phyloP scores from a whole-genome alignment of 2,888 invertebrate genomes.

The Alcis repandata region DNA sequence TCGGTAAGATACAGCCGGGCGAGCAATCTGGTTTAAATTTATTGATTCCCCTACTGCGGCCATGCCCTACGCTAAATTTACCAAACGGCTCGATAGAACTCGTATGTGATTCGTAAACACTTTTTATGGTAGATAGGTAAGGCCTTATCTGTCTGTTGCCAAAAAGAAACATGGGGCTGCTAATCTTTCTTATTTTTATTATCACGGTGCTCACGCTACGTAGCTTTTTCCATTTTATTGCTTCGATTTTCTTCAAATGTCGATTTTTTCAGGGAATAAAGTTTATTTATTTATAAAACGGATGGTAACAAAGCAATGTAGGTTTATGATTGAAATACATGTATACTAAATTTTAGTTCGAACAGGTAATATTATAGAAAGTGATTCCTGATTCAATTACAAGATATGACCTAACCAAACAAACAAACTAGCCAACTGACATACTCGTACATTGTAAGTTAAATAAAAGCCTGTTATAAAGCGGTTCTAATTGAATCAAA shows the following conservation, averaged over 20 bases:
- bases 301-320: background rate
- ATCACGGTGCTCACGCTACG: conserved; percentile 16
- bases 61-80: conserved; percentile 54
- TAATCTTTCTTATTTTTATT: conserved; percentile 34
- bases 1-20: conserved; percentile 53
- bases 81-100: conserved; percentile 45
- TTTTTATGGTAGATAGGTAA: conserved; percentile 45
- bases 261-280: background rate
- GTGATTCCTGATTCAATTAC: background rate
- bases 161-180: conserved; percentile 32
- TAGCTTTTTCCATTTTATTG: conserved; percentile 22
- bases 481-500: too few species aligned
- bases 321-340: background rate
- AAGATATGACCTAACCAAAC: too few species aligned
- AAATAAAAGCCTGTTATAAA: too few species aligned
- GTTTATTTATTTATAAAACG: too few species aligned
- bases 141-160: conserved; percentile 43
- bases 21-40: conserved; percentile 59
- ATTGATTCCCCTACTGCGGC: conserved; percentile 55
- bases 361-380: too few species aligned
- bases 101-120: conserved; percentile 51
- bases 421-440: too few species aligned
- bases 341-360: too few species aligned
- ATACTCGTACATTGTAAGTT: too few species aligned
- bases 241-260: background rate